Evolutionary conservation across 2,888 invertebrate genomes (phyloP), one percentile per base, ranked within the genome.

Genomic region (Palloptera scutellata): DNA sequence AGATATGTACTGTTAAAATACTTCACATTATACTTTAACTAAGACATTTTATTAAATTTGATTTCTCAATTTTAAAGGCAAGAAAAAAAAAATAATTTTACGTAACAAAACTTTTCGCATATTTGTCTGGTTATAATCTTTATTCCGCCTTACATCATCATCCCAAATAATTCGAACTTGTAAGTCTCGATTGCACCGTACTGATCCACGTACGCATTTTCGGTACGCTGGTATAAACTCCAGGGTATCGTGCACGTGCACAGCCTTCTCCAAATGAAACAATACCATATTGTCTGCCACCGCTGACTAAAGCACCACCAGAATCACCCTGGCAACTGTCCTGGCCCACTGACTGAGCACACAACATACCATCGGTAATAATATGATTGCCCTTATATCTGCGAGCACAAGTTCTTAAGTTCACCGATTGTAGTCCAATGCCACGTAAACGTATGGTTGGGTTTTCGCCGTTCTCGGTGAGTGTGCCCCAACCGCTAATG

Each of bases 211-310:
- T 20, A 15, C 40, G 45, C 52, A 52, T 60, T 6, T 12, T 42
- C 11, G n/a, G 45, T 3, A 92, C 91, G 66, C 92, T 85, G 0
- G 91, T 87, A 81, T 93, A 94, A 12, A 94, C 92, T 1, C 94
- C 94, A 0, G 93, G 92, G 77, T 87, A 90, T 73, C 90, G 88
- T 0, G 89, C 87, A 75, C 75, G 73, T 9, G 77, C 83, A 64
- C 81, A 82, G 8, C 79, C 74, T 15, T 76, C 69, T 13, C 81
- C 82, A 67, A 76, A 82, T 0, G 92, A 93, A 0, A 93, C 92
- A 6, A 93, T 86, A 40, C 93, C 93, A 89, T 83, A 72, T 73
- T 81, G 73, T 15, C 58, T 57, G 30, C 69, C 70, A n/a, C 77
- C 60, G 5, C 53, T 70, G 13, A 75, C 68, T 15, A 78, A 53